Percentiles rank a stretch among this genome's conserved stretches.
Evolutionary conservation across 1,140 invertebrate genomes (phyloP).

Genomic region (Rhopalosiphum maidis): DNA sequence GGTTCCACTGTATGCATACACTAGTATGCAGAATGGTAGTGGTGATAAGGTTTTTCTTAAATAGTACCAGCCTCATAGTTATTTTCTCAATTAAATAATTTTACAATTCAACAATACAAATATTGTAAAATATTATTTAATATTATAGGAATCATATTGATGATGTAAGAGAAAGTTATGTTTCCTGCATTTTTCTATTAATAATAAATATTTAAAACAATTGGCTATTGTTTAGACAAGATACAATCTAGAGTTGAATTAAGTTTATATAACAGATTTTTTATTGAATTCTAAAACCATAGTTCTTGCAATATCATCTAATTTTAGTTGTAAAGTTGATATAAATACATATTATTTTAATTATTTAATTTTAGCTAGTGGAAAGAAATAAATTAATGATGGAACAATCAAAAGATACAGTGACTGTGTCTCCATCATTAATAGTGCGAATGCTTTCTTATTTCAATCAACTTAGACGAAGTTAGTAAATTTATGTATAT

Average conservation of each 20-base stretch:
- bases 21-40: too few species aligned
- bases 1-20: too few species aligned
- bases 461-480: constrained; percentile 76
- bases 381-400: constrained; percentile 85
- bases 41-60: too few species aligned
- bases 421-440: constrained; percentile 87
- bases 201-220: neutral
- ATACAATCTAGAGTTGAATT: neutral
- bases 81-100: too few species aligned
- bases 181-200: neutral
- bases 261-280: neutral
- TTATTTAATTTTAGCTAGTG: constrained; percentile 71
- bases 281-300: neutral
- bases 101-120: too few species aligned
- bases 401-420: constrained; percentile 87
- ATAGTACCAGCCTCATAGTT: too few species aligned
- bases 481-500: constrained; percentile 59
- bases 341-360: constrained; percentile 38
- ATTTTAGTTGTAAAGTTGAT: neutral
- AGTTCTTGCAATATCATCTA: neutral
- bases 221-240: neutral
- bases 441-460: constrained; percentile 87
- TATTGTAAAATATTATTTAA: too few species aligned
- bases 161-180: neutral
- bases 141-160: neutral